Evolutionary conservation across 1,140 invertebrate species (phyloP).

Genomic region (Cyclina sinensis): DNA sequence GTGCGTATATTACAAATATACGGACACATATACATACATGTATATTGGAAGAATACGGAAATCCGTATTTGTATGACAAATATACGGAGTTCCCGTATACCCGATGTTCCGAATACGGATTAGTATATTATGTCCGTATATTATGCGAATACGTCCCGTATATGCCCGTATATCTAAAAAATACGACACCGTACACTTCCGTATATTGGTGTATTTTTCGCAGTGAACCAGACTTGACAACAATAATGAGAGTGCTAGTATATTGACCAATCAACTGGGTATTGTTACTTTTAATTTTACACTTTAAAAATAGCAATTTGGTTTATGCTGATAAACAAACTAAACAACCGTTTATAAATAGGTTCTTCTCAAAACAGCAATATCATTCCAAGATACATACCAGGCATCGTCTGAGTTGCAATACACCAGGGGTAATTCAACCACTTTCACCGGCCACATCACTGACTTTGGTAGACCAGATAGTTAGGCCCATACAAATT

Average conservation of each 20-base stretch:
- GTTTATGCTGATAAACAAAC: background rate
- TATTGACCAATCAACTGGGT: background rate
- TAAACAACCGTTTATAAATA: background rate
- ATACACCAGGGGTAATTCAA: background rate
- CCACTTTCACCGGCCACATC: conserved; percentile 5
- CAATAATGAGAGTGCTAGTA: background rate
- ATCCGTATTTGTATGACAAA: too few relatives aligned
- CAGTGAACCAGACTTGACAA: background rate
- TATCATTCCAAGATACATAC: background rate
- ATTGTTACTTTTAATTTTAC: background rate
- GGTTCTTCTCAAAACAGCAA: background rate
- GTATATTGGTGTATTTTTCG: too few relatives aligned
- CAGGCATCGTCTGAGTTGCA: conserved; percentile 1
- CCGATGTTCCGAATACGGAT: too few relatives aligned
- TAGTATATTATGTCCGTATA: too few relatives aligned
- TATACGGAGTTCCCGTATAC: too few relatives aligned
- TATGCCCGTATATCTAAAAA: too few relatives aligned
- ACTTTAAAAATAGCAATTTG: background rate
- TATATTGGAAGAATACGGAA: too few relatives aligned
- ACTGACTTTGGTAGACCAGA: conserved; percentile 2
- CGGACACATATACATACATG: too few relatives aligned
- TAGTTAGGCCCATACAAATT: conserved; percentile 16
- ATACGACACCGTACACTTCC: too few relatives aligned
- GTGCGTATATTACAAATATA: too few relatives aligned
- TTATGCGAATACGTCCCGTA: too few relatives aligned